phyloP scores from a whole-genome alignment of 2,888 invertebrate genomes.

The Thymelicus lineola region DNA sequence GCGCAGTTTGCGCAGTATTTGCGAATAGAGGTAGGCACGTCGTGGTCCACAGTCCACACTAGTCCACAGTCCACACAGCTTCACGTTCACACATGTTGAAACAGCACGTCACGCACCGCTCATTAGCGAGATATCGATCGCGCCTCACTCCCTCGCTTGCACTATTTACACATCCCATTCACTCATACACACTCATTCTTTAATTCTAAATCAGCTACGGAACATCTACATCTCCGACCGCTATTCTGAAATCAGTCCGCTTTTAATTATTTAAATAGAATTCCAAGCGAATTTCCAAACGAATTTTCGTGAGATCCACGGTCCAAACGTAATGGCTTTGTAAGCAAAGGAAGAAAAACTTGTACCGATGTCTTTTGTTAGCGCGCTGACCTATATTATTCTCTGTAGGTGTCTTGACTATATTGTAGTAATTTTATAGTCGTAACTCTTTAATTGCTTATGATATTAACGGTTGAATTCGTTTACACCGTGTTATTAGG shows the following conservation, averaged over 20 bases:
- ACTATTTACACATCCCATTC: slow-evolving; percentile 34
- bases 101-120: slow-evolving; percentile 61
- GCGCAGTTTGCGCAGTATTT: slow-evolving; percentile 15
- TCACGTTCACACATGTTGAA: slow-evolving; percentile 57
- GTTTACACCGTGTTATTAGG: neutral
- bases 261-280: slow-evolving; percentile 60
- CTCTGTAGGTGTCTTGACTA: slow-evolving; percentile 5
- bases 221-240: slow-evolving; percentile 49
- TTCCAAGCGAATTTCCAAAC: slow-evolving; percentile 52
- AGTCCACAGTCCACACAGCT: slow-evolving; percentile 27
- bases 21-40: slow-evolving; percentile 9
- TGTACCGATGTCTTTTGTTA: slow-evolving; percentile 52
- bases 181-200: slow-evolving; percentile 15
- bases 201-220: slow-evolving; percentile 13
- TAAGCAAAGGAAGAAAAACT: slow-evolving; percentile 53
- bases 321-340: slow-evolving; percentile 65
- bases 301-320: slow-evolving; percentile 60
- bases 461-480: neutral
- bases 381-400: slow-evolving; percentile 20
- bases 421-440: neutral
- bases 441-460: neutral
- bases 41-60: slow-evolving; percentile 19
- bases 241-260: slow-evolving; percentile 39
- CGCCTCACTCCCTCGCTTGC: slow-evolving; percentile 39
- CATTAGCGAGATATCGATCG: slow-evolving; percentile 75